A percentile compares a stretch with the other conserved stretches of the same genome.
These are phyloP conservation scores for Uloborus plumipes DNA, from an alignment of 2,888 invertebrate genomes.

Conservation along the genomic window DNA sequence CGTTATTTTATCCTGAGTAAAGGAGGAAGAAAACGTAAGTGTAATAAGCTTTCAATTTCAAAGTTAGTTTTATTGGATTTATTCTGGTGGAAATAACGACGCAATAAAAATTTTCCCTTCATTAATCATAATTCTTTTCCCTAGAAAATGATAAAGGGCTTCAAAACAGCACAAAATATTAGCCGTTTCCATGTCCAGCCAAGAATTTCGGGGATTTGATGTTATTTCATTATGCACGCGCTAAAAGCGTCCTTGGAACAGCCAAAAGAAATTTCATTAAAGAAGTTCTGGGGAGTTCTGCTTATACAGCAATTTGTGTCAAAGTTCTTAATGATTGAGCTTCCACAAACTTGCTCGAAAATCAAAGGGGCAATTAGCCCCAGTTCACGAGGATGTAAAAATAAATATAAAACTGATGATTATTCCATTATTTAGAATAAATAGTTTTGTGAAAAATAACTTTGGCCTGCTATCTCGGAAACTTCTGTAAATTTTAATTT, in stretches of 20 bases:
- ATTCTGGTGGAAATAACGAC: slow-evolving; percentile 34
- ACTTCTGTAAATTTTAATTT: no score
- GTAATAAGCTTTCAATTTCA: slow-evolving; percentile 46
- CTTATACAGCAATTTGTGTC: no score
- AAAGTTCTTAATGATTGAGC: no score
- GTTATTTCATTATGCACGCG: slow-evolving; percentile 1
- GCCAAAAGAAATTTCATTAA: no score
- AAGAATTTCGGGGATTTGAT: slow-evolving; percentile 5
- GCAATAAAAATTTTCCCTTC: slow-evolving; percentile 43
- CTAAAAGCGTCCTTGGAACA: not conserved
- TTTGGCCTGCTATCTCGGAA: no score
- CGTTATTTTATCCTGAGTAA: slow-evolving; percentile 3
- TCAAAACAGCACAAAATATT: slow-evolving; percentile 14
- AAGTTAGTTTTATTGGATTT: slow-evolving; percentile 44
- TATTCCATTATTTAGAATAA: no score
- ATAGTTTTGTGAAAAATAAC: no score
- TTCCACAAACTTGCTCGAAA: no score
- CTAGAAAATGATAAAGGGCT: slow-evolving; percentile 16
- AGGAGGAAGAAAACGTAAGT: slow-evolving; percentile 17
- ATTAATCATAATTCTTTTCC: slow-evolving; percentile 41
- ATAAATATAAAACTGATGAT: no score
- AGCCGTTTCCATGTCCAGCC: slow-evolving; percentile 1
- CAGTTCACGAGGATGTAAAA: no score
- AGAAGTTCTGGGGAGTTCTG: no score
- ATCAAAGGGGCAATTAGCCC: no score